Base-by-base conservation (phyloP, 2,888 invertebrate genomes). In the Ectemnius continuus region DNA sequence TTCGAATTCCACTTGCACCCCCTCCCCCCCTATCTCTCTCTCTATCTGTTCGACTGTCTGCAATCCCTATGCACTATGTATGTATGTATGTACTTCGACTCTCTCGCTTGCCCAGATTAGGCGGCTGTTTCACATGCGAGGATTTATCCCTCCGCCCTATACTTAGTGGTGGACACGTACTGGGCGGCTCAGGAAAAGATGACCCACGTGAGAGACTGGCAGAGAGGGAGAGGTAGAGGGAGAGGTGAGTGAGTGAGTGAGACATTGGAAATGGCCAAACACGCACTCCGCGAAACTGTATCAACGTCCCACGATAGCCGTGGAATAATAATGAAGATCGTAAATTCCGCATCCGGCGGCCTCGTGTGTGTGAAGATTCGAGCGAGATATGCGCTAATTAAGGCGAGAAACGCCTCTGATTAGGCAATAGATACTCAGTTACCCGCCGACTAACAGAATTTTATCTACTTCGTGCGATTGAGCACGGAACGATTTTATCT, bases 91-190 rank as follows among this genome's bases (percentile, higher is more conserved):
- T 69, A 70, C 64, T 67, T 70, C 67, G 67, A 52, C 48, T 67
- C 70, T 65, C 66, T n/a, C 68, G 57, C 65, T 75, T 70, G 67
- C 48, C 75, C 76, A 73, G 80, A 82, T 82, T 82, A 83, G 82
- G 76, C 76, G 76, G 67, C 63, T 67, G 71, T 67, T 78, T 75
- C 69, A 63, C 70, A 77, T 73, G 11, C 68, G 69, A 58, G 65
- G 76, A 67, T 68, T 47, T 72, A 63, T 72, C 66, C 62, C 60
- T 23, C 56, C 60, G 14, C 52, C 16, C 68, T n/a, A 13, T 13
- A n/a, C 56, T 23, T 47, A 16, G 72, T 59, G 68, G 2, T n/a
- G 1, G 16, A 60, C n/a, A 48, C n/a, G 2, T 48, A 36, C 36
- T 36, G 36, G 36, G 36, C 36, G 36, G 23, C 23, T 23, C 23